Evolutionary conservation across 2,797 vertebrate genomes (phyloP), one percentile per base, ranked within the genome.

Genomic region (Scomberomorus guttatus): DNA sequence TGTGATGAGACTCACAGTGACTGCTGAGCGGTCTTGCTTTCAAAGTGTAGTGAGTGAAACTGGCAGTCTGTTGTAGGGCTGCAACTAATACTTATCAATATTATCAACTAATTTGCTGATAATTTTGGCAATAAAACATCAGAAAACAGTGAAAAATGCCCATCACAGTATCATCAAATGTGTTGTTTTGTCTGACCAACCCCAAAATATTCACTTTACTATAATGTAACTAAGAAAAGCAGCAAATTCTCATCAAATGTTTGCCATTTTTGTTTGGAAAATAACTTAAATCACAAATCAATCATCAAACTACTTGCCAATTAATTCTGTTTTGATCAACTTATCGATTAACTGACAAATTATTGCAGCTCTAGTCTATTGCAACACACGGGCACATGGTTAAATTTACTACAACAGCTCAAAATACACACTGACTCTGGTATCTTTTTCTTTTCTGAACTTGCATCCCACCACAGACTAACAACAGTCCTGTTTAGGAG

Each of bases 1-100:
- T 74, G 64, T 56, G 80, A 83, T 77, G 61, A 81, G 81, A 80
- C 80, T 77, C 44, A 20, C 27, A 32, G 64, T 67, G 77, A 72
- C 80, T 79, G 52, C 52, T 50, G 17, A 50, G 7, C 5, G 39
- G 39, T 42, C 12, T 12, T 4, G 14, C 44, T 17, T 5, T 17
- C 15, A 42, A 3, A 14, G 46, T 50, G 7, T 50, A 18, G 6
- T 20, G 18, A 50, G 46, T 50, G 6, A 48, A 48, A 48, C 8
- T 48, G 44, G 29, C 51, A 77, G 62, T 66, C 56, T 56, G 37
- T 18, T 74, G 22, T 17, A 15, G 7, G 15, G 32, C 48, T 71
- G 20, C 29, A 32, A n/a, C 46, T 48, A 24, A 18, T 0, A 0
- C 39, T 27, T 13, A 22, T 17, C 15, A 20, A 15, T 29, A 62